Evolutionary conservation across 2,888 invertebrate genomes (phyloP).

Genomic region (Ectropis crepuscularia): DNA sequence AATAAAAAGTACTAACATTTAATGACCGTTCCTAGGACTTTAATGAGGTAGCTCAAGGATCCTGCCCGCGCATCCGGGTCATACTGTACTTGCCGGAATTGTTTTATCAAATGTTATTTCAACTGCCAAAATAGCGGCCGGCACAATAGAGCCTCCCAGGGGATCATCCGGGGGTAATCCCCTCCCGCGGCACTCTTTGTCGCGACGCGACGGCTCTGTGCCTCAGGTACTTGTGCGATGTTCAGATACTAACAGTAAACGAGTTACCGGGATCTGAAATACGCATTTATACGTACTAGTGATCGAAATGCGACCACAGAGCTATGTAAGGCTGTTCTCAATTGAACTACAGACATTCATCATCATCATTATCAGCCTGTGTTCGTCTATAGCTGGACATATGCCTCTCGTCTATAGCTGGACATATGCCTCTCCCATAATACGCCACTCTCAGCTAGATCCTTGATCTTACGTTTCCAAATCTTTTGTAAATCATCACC

Average conservation of each 20-base stretch:
- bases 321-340: no score
- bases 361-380: no score
- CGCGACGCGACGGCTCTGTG: conserved; percentile 34
- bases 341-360: no score
- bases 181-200: conserved; percentile 49
- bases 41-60: conserved; percentile 1
- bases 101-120: conserved; percentile 58
- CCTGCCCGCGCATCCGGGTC: conserved; percentile 12
- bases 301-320: no score
- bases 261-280: not conserved
- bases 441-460: no score
- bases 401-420: no score
- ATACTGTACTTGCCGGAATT: conserved; percentile 26
- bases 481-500: no score
- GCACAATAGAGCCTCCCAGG: conserved; percentile 44
- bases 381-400: no score
- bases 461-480: no score
- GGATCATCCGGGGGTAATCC: conserved; percentile 52
- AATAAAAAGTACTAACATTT: no score
- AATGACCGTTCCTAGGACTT: not conserved
- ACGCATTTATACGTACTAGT: no score
- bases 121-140: conserved; percentile 49
- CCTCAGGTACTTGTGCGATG: conserved; percentile 1
- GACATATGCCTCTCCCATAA: no score
- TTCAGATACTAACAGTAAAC: conserved; percentile 1